Evolutionary conservation across 2,888 invertebrate species (phyloP), one percentile per base, ranked within the genome.

Genomic region (Campaea margaritaria): DNA sequence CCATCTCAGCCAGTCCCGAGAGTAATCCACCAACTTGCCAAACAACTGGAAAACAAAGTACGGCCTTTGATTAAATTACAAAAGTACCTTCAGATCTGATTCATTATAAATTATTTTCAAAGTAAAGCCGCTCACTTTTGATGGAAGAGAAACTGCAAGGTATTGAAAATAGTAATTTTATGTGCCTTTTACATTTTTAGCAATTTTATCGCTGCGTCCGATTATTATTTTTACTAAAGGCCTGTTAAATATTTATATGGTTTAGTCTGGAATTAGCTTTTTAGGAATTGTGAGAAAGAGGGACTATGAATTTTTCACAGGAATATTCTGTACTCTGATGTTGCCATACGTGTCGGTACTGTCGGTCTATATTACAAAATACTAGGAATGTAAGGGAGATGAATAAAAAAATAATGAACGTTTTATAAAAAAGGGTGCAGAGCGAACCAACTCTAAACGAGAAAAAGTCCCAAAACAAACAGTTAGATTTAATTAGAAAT

Each of bases 1-100:
- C 76, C 70, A 76, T 83, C 79, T 81, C 65, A 46, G 65, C 60
- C 64, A 78, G 72, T 78, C 82, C 80, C 82, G 65, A 50, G 78
- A 79, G 82, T 80, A 82, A 82, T 81, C 76, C 72, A 69, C 69
- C 70, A 74, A 78, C 74, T 80, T 77, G 65, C 69, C 67, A 74
- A 78, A 81, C 76, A 82, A 80, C 70, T 74, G 75, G 66, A 72
- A 76, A 74, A 76, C 73, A 78, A 79, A 75, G 68, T 63, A 66
- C 57, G 64, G 70, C 64, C 60, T 64, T 69, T 72, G 71, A 78
- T 79, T 75, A 72, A 76, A 75, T 75, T 74, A 67, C 54, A 65
- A 69, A 70, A 67, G 67, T 45, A 65, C 64, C 67, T 73, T 75
- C 68, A 64, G 61, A 72, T 70, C 61, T 68, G 64, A 73, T 73